Evolutionary conservation across 2,797 vertebrate species (phyloP).

Genomic region (Pseudopleuronectes americanus): DNA sequence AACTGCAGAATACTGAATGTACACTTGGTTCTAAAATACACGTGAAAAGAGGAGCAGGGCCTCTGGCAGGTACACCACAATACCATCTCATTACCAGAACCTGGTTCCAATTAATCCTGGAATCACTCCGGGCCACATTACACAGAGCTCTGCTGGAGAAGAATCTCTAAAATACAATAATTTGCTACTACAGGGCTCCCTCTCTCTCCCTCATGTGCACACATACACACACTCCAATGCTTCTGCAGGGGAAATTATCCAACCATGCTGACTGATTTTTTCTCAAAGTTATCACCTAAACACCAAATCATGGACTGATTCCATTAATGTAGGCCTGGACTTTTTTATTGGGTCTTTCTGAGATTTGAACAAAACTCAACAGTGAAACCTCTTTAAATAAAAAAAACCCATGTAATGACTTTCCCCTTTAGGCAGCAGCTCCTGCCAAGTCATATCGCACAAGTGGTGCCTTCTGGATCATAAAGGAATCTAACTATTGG

Average conservation of each 20-base stretch:
- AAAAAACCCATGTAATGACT: slow-evolving; percentile 44
- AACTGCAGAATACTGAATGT: slow-evolving; percentile 8
- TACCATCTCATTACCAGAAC: slow-evolving; percentile 28
- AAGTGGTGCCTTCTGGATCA: slow-evolving; percentile 46
- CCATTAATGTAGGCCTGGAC: neutral
- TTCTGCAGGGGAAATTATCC: slow-evolving; percentile 17
- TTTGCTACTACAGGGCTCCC: slow-evolving; percentile 18
- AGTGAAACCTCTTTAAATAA: slow-evolving; percentile 26
- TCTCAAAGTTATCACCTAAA: slow-evolving; percentile 13
- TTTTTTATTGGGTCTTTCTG: slow-evolving; percentile 19
- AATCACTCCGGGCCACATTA: slow-evolving; percentile 46
- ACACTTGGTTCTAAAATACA: slow-evolving; percentile 24
- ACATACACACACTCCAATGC: neutral
- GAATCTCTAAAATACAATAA: slow-evolving; percentile 34
- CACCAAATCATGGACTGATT: slow-evolving; percentile 11
- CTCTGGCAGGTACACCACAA: slow-evolving; percentile 43
- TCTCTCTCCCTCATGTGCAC: neutral
- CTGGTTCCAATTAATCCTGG: slow-evolving; percentile 59
- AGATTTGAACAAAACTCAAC: slow-evolving; percentile 20
- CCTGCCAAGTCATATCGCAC: slow-evolving; percentile 57
- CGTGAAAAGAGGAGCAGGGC: slow-evolving; percentile 20
- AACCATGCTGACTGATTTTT: neutral
- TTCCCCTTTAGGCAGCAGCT: slow-evolving; percentile 24
- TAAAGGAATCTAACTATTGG: slow-evolving; percentile 39
- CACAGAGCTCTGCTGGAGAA: slow-evolving; percentile 33